Evolutionary conservation across 2,113 vertebrate species (phyloP), one percentile per base, ranked within the genome.

Genomic region (Cottus gobio): DNA sequence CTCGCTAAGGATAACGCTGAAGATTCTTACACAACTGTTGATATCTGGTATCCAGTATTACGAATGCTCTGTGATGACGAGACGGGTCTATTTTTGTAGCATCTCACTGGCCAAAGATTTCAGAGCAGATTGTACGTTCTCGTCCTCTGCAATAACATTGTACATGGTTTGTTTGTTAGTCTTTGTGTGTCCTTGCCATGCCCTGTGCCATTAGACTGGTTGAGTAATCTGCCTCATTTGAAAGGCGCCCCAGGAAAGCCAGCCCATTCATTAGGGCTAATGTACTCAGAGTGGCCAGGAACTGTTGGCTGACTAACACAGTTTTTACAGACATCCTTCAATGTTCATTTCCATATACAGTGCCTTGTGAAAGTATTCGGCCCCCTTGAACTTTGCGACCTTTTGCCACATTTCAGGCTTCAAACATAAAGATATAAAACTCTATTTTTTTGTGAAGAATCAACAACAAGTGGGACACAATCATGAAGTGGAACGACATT

Each of bases 181-280:
- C 28, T 30, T 54, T 18, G 2, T 34, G 44, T 70, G 67, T 56
- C 52, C 80, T 77, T 75, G 34, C 57, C 20, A 13, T 75, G 74
- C 46, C 34, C 75, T 50, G 28, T 70, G 67, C 68, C 65, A 77
- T 58, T 62, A 67, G 26, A 66, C 63, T 37, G 46, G 58, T 77
- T 84, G 63, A 80, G 60, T 79, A 79, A 84, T 85, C 31, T 73
- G 70, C 71, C 46, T 66, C 26, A 20, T 77, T 73, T 84, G 80
- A 83, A 50, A 68, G 69, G 63, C 7, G 46, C 74, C 83, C n/a
- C 42, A 81, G 75, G 71, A 84, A 76, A 82, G 70, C 28, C 70
- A 28, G 66, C 30, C n/a, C 56, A 60, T 82, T 84, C 66, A 85
- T 77, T 79, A 77, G 54, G 34, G 4, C 60, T 85, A 72, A 82